Evolutionary conservation across 1,140 invertebrate genomes (phyloP).

Genomic region (Trichonephila clavata): DNA sequence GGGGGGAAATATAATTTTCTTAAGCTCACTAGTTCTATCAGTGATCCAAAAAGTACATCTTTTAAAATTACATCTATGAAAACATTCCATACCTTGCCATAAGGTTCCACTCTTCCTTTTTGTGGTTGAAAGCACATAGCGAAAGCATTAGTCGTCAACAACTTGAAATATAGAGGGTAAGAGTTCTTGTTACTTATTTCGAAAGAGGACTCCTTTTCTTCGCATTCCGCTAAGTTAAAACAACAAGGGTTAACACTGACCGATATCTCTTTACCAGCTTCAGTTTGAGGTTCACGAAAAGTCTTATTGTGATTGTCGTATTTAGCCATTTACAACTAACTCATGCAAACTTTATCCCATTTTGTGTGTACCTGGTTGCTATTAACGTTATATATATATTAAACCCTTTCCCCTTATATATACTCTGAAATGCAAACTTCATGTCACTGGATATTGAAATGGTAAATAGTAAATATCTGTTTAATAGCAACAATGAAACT

Average conservation of each 20-base stretch:
- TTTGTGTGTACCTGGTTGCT: neutral
- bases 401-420: neutral
- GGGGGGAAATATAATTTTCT: too few species aligned
- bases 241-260: slow-evolving; percentile 38
- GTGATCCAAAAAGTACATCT: too few species aligned
- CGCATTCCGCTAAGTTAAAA: slow-evolving; percentile 12
- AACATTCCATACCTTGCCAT: neutral
- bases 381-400: neutral
- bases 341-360: neutral
- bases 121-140: slow-evolving; percentile 15
- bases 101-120: neutral
- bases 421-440: neutral
- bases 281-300: neutral
- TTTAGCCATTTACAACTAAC: neutral
- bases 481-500: neutral
- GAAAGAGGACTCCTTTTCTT: neutral
- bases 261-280: slow-evolving; percentile 12
- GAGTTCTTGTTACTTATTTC: slow-evolving; percentile 55
- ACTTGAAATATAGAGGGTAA: slow-evolving; percentile 45
- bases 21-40: too few species aligned
- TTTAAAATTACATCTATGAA: neutral
- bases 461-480: slow-evolving; percentile 9
- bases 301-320: neutral
- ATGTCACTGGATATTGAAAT: neutral
- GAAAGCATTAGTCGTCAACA: neutral